Evolutionary conservation across 2,113 vertebrate genomes (phyloP).

Genomic region (Pelodiscus sinensis): DNA sequence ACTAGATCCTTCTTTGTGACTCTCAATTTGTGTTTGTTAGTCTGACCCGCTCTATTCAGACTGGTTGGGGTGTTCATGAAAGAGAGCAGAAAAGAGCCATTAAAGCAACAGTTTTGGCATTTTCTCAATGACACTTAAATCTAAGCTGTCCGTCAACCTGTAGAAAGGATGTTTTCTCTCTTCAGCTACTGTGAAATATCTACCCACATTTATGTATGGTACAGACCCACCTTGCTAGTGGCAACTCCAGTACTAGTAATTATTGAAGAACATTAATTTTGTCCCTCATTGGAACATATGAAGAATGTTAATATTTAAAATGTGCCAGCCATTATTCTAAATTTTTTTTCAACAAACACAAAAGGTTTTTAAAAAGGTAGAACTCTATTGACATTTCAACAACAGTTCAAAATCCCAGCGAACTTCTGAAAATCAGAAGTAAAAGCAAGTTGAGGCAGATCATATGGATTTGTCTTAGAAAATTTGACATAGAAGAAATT

Average conservation of each 20-base stretch:
- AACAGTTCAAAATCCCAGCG: background rate
- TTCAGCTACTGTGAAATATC: conserved; percentile 5
- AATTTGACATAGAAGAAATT: background rate
- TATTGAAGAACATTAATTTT: background rate
- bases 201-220: background rate
- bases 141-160: background rate
- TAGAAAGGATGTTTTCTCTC: background rate
- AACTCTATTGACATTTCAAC: background rate
- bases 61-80: conserved; percentile 27
- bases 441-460: background rate
- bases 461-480: background rate
- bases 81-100: conserved; percentile 6
- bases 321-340: background rate
- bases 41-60: conserved; percentile 22
- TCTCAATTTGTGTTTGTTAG: background rate
- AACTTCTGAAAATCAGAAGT: background rate
- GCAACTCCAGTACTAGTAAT: background rate
- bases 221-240: background rate
- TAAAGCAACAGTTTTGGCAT: background rate
- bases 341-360: background rate
- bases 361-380: background rate
- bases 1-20: background rate
- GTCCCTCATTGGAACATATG: background rate
- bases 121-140: background rate
- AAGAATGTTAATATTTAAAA: background rate